phyloP scores from a whole-genome alignment of 2,888 invertebrate species.

The Tricholauxania praeusta region DNA sequence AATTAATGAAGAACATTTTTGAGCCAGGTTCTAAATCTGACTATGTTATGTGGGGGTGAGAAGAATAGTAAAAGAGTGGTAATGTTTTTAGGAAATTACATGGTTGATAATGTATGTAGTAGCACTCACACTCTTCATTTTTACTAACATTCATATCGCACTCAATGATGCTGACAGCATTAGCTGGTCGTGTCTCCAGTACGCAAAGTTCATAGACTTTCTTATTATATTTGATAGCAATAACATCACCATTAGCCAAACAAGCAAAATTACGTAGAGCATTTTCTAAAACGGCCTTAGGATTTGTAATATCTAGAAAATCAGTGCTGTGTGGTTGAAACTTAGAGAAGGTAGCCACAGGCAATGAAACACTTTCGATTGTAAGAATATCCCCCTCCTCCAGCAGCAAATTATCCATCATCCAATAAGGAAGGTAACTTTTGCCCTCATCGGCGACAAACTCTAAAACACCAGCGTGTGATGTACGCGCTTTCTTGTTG shows the following conservation, averaged over 20 bases:
- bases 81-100: background rate
- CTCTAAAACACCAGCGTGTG: slow-evolving; percentile 97
- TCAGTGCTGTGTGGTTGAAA: slow-evolving; percentile 97
- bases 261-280: slow-evolving; percentile 91
- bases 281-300: slow-evolving; percentile 80
- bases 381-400: slow-evolving; percentile 90
- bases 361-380: slow-evolving; percentile 92
- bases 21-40: no score
- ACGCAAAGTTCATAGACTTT: slow-evolving; percentile 96
- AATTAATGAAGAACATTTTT: no score
- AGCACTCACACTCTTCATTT: background rate
- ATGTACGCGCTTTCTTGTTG: slow-evolving; percentile 83
- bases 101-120: background rate
- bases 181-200: slow-evolving; percentile 93
- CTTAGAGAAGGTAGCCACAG: slow-evolving; percentile 96
- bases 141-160: slow-evolving; percentile 97
- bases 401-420: slow-evolving; percentile 94
- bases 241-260: slow-evolving; percentile 94
- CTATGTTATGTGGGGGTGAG: background rate
- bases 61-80: slow-evolving; percentile 23
- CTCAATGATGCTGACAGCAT: slow-evolving; percentile 97
- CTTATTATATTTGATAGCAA: slow-evolving; percentile 97
- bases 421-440: slow-evolving; percentile 99
- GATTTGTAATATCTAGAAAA: slow-evolving; percentile 97
- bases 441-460: slow-evolving; percentile 99